These are phyloP conservation scores for Galagoides demidoff DNA, from an alignment of 2,797 vertebrate genomes.

Conservation along the genomic window DNA sequence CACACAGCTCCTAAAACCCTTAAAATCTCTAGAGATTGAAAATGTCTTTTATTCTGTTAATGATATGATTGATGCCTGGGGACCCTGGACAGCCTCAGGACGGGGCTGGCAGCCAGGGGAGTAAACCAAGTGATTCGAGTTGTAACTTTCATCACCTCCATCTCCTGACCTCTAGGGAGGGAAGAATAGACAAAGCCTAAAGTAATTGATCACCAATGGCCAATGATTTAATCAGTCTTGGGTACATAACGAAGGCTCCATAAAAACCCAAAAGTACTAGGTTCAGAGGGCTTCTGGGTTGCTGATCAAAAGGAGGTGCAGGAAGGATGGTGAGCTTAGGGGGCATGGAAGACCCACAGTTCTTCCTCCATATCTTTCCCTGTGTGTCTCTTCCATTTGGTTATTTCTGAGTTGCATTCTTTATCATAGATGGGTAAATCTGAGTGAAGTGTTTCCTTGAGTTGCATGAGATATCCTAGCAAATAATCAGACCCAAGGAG, in stretches of 20 bases:
- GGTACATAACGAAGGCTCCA: background rate
- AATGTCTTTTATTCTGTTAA: too few relatives aligned
- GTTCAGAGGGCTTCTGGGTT: background rate
- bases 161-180: background rate
- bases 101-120: background rate
- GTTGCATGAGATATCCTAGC: background rate
- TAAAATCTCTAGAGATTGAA: background rate
- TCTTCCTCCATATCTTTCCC: background rate
- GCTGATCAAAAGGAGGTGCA: background rate
- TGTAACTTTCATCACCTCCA: background rate
- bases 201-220: background rate
- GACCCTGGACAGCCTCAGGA: background rate
- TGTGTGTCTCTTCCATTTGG: too few relatives aligned
- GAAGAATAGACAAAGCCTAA: background rate
- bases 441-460: background rate
- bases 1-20: background rate
- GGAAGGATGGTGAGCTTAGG: background rate
- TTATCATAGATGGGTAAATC: background rate
- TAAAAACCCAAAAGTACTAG: background rate
- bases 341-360: rapidly evolving
- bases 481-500: background rate
- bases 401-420: background rate
- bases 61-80: background rate
- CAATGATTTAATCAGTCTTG: background rate
- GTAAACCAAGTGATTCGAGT: too few relatives aligned